phyloP scores from a whole-genome alignment of 2,113 vertebrate genomes.

The Ptychochromis oligacanthus region DNA sequence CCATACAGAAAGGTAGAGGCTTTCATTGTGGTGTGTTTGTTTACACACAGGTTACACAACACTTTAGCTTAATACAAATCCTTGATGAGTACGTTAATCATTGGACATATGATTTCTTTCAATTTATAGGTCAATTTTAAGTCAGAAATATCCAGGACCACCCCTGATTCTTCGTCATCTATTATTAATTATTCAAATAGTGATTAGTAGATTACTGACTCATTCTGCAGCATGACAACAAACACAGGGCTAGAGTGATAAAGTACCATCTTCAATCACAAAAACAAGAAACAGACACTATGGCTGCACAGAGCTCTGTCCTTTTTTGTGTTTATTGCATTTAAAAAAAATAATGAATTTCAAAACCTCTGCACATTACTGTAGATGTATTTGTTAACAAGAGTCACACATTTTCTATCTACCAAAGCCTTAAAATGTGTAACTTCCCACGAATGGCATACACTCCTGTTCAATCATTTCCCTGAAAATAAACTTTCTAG shows the following conservation, averaged over 20 bases:
- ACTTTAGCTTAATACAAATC: neutral
- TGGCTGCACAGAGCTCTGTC: neutral
- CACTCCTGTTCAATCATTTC: neutral
- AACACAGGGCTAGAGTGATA: neutral
- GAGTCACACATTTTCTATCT: neutral
- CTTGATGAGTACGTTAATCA: neutral
- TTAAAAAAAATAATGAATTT: neutral
- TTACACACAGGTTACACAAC: neutral
- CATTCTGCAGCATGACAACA: neutral
- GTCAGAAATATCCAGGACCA: neutral
- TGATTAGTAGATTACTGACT: neutral
- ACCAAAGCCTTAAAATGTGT: neutral
- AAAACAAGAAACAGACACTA: neutral
- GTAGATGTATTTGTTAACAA: neutral
- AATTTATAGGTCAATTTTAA: neutral
- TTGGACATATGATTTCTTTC: neutral
- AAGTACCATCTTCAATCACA: neutral
- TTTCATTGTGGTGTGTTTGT: neutral
- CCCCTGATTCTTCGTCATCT: neutral
- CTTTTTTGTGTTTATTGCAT: neutral
- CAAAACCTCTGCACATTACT: neutral
- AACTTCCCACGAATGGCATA: neutral
- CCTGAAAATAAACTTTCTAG: neutral
- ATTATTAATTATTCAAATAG: constrained; percentile 2
- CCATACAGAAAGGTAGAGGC: neutral